A percentile compares a stretch with the other conserved stretches of the same genome.
phyloP scores from a whole-genome alignment of 2,888 invertebrate genomes.

The Lampropteryx suffumata region DNA sequence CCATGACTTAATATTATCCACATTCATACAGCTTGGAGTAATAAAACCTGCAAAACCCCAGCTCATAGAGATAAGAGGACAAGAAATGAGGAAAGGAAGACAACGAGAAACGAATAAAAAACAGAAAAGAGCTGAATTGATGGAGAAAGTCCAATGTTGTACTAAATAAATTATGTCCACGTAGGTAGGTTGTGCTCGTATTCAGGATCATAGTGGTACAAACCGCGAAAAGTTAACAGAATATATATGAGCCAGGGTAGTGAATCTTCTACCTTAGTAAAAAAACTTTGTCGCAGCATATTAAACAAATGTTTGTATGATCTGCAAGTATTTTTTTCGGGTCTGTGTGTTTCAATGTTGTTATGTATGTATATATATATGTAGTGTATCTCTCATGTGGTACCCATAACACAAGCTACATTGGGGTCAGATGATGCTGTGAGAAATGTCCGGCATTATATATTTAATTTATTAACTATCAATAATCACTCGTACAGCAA shows the following conservation, averaged over 20 bases:
- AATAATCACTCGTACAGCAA: too few species aligned
- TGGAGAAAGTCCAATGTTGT: conserved; percentile 23
- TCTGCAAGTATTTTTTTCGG: too few species aligned
- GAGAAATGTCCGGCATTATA: too few species aligned
- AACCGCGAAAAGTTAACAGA: conserved; percentile 12
- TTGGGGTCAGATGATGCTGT: too few species aligned
- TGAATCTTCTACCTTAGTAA: too few species aligned
- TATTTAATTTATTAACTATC: too few species aligned
- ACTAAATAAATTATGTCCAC: conserved; percentile 30
- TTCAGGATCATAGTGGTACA: conserved; percentile 21
- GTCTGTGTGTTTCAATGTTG: too few species aligned
- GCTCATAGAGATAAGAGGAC: conserved; percentile 23
- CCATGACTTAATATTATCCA: too few species aligned
- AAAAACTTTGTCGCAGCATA: conserved; percentile 3
- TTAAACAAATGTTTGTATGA: too few species aligned
- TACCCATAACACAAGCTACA: too few species aligned
- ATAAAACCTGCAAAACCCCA: conserved; percentile 9
- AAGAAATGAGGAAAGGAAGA: conserved; percentile 18
- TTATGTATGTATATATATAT: too few species aligned
- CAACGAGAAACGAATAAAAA: conserved; percentile 24
- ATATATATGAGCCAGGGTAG: neutral
- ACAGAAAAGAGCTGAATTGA: conserved; percentile 9
- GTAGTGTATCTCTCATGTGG: too few species aligned
- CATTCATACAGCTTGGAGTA: neutral
- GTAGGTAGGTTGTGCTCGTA: neutral